Conservation (phyloP, 2,888 invertebrate species). For the Pyrrhia umbra region DNA sequence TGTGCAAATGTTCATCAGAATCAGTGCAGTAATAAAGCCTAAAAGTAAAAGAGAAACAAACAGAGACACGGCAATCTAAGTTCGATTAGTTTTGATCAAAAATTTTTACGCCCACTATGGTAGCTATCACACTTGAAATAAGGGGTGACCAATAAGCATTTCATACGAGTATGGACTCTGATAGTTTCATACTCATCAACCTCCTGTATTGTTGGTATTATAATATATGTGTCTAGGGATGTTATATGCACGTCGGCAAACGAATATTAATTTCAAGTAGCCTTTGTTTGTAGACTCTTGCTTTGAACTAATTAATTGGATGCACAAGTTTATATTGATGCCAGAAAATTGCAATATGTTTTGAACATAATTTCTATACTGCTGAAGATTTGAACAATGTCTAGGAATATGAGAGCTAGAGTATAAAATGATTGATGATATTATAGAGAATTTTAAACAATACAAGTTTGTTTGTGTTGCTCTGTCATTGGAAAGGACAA, state of each 20-base stretch:
- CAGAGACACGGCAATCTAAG: too few species aligned
- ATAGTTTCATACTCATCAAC: not conserved
- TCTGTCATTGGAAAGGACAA: too few species aligned
- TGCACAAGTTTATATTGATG: slow-evolving; percentile 5
- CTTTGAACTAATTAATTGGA: slow-evolving; percentile 39
- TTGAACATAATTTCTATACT: not conserved
- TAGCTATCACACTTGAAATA: too few species aligned
- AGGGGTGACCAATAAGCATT: not conserved
- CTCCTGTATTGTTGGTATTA: not conserved
- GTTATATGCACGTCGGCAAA: slow-evolving; percentile 10
- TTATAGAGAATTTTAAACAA: too few species aligned
- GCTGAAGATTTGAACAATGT: not conserved
- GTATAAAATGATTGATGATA: too few species aligned
- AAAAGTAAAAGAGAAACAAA: too few species aligned
- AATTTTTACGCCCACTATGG: too few species aligned
- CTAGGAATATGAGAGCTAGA: too few species aligned
- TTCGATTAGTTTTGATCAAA: too few species aligned
- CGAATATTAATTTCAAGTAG: slow-evolving; percentile 47
- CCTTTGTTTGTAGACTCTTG: slow-evolving; percentile 27
- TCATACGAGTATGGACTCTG: not conserved
- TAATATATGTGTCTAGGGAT: slow-evolving; percentile 5
- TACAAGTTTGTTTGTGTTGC: too few species aligned
- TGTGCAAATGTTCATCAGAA: too few species aligned
- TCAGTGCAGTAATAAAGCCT: too few species aligned
- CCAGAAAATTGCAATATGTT: not conserved